A percentile compares a stretch with the other conserved stretches of the same genome.
phyloP scores from a whole-genome alignment of 2,888 invertebrate species.

The Agrilus mali region DNA sequence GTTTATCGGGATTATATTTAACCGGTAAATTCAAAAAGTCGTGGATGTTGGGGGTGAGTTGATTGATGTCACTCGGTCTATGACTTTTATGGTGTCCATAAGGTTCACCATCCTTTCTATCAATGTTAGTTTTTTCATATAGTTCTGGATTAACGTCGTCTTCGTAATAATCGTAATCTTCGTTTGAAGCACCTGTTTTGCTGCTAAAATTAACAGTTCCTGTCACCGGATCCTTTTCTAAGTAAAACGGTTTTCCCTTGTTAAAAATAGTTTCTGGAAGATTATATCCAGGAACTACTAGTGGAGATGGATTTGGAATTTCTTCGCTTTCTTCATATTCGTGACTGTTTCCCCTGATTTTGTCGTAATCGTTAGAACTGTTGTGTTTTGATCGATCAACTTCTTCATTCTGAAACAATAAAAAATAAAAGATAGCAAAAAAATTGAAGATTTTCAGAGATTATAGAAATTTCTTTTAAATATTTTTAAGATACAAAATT shows the following conservation, averaged over 20 bases:
- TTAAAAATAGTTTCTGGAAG: slow-evolving; percentile 49
- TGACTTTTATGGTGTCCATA: slow-evolving; percentile 25
- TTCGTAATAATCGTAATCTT: slow-evolving; percentile 24
- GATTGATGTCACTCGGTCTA: slow-evolving; percentile 48
- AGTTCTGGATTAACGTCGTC: slow-evolving; percentile 23
- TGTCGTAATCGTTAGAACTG: neutral
- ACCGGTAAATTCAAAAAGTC: slow-evolving; percentile 56
- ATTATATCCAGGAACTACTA: slow-evolving; percentile 33
- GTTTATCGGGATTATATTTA: slow-evolving; percentile 54
- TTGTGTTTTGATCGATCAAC: neutral
- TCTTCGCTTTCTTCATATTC: slow-evolving; percentile 19
- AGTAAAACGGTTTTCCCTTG: slow-evolving; percentile 56
- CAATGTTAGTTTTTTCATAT: slow-evolving; percentile 31
- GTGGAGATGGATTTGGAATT: slow-evolving; percentile 31
- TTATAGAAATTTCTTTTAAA: no score
- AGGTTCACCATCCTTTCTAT: slow-evolving; percentile 33
- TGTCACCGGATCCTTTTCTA: slow-evolving; percentile 55
- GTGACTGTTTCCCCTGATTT: neutral
- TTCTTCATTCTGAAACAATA: neutral
- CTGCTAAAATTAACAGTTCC: slow-evolving; percentile 50
- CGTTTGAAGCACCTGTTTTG: slow-evolving; percentile 35
- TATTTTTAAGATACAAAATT: no score
- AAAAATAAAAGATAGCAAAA: neutral
- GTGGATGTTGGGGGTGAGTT: slow-evolving; percentile 49
- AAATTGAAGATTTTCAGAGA: no score